Evolutionary conservation across 2,113 vertebrate genomes (phyloP).

Genomic region (Xyrauchen texanus): DNA sequence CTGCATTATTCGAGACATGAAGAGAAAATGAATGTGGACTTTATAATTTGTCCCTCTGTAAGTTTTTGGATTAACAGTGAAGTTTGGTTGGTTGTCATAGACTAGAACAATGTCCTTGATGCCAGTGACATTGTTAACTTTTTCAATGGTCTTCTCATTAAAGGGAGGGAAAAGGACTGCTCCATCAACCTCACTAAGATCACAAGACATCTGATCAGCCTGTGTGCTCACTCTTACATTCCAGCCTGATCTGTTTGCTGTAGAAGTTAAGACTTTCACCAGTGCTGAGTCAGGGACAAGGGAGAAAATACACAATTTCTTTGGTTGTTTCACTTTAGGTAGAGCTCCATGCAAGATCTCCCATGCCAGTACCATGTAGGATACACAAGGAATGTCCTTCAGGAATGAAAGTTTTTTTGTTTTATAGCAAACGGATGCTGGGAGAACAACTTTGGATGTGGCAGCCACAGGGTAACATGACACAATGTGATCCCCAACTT

Average conservation of each 20-base stretch:
- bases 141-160: slow-evolving; percentile 58
- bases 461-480: slow-evolving; percentile 80
- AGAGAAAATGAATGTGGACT: slow-evolving; percentile 67
- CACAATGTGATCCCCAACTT: slow-evolving; percentile 80
- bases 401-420: slow-evolving; percentile 73
- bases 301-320: slow-evolving; percentile 73
- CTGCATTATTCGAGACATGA: slow-evolving; percentile 70
- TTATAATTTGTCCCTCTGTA: slow-evolving; percentile 63
- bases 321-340: slow-evolving; percentile 64
- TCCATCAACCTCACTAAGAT: background rate
- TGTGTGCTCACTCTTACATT: slow-evolving; percentile 58
- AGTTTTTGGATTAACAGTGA: slow-evolving; percentile 50
- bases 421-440: slow-evolving; percentile 76
- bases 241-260: slow-evolving; percentile 76
- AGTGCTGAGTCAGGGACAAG: slow-evolving; percentile 73
- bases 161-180: slow-evolving; percentile 75
- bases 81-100: slow-evolving; percentile 62
- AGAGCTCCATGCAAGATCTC: slow-evolving; percentile 74
- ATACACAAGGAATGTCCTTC: slow-evolving; percentile 77
- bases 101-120: slow-evolving; percentile 74
- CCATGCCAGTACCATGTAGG: slow-evolving; percentile 81
- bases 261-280: slow-evolving; percentile 70
- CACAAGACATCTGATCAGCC: background rate
- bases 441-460: slow-evolving; percentile 71
- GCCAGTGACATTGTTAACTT: slow-evolving; percentile 58